Evolutionary conservation across 1,140 invertebrate species (phyloP).

Genomic region (Rhagoletis pomonella): DNA sequence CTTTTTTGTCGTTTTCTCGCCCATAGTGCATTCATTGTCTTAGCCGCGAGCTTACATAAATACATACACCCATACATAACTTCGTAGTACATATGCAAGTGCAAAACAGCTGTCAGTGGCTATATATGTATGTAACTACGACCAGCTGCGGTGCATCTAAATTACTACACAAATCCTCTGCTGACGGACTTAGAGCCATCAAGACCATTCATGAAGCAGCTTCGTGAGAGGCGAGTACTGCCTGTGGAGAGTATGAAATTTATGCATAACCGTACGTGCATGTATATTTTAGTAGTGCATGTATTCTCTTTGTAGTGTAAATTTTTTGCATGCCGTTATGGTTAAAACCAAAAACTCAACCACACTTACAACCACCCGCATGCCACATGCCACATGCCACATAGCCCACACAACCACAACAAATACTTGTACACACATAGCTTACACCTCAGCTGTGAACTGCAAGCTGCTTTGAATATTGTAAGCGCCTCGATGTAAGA

Average conservation of each 20-base stretch:
- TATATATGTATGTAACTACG: neutral
- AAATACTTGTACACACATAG: too few species aligned
- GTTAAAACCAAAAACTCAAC: neutral
- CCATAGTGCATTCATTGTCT: too few species aligned
- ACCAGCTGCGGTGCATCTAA: conserved; percentile 32
- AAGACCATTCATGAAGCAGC: neutral
- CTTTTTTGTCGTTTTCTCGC: too few species aligned
- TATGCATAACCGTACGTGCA: conserved; percentile 40
- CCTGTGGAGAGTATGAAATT: conserved; percentile 14
- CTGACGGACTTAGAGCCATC: conserved; percentile 20
- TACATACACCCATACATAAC: neutral
- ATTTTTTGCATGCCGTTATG: conserved; percentile 24
- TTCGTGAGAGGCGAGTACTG: neutral
- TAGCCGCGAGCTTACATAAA: neutral
- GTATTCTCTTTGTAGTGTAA: conserved; percentile 35
- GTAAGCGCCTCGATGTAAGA: too few species aligned
- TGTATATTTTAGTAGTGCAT: neutral
- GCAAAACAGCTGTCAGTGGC: conserved; percentile 40
- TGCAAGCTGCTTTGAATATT: too few species aligned
- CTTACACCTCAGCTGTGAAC: neutral
- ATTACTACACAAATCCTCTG: conserved; percentile 25
- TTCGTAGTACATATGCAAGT: neutral
- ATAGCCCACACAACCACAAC: neutral
- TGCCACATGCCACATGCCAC: neutral
- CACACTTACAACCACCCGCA: neutral